These are phyloP conservation scores for Trissolcus brochymenae DNA, from an alignment of 2,888 invertebrate species.

Conservation along the genomic window DNA sequence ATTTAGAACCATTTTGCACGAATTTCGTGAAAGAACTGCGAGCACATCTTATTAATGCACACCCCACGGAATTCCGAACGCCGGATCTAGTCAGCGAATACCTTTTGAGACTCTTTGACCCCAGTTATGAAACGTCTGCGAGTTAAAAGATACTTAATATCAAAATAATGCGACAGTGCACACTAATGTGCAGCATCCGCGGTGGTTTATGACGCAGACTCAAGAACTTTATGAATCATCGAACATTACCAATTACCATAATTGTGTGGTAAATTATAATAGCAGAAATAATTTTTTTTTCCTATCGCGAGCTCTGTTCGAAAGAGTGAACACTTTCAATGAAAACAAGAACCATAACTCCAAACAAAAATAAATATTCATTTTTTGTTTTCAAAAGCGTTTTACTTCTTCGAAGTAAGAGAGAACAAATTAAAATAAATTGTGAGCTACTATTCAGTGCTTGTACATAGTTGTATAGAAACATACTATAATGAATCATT, in stretches of 20 bases:
- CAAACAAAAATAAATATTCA: too few species aligned
- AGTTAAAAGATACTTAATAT: conserved; percentile 17
- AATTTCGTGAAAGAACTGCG: conserved; percentile 84
- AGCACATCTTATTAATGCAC: conserved; percentile 80
- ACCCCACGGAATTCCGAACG: conserved; percentile 78
- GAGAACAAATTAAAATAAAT: too few species aligned
- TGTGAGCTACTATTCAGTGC: too few species aligned
- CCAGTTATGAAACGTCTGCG: conserved; percentile 40
- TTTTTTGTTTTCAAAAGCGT: too few species aligned
- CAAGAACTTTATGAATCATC: too few species aligned
- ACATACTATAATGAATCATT: too few species aligned
- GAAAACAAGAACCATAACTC: too few species aligned
- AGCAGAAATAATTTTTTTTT: neutral
- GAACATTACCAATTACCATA: neutral
- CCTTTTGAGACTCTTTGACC: conserved; percentile 77
- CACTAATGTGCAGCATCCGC: conserved; percentile 1
- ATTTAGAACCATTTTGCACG: conserved; percentile 78
- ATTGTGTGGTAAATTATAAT: conserved; percentile 4
- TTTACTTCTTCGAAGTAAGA: too few species aligned
- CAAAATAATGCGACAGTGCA: neutral
- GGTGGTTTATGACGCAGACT: too few species aligned
- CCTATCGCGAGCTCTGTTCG: too few species aligned
- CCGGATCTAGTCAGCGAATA: conserved; percentile 78
- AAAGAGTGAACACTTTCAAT: too few species aligned
- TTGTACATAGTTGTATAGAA: too few species aligned